Percentiles rank a stretch among this genome's conserved stretches.
phyloP scores from a whole-genome alignment of 2,797 vertebrate genomes.

The Pipistrellus pygmaeus region DNA sequence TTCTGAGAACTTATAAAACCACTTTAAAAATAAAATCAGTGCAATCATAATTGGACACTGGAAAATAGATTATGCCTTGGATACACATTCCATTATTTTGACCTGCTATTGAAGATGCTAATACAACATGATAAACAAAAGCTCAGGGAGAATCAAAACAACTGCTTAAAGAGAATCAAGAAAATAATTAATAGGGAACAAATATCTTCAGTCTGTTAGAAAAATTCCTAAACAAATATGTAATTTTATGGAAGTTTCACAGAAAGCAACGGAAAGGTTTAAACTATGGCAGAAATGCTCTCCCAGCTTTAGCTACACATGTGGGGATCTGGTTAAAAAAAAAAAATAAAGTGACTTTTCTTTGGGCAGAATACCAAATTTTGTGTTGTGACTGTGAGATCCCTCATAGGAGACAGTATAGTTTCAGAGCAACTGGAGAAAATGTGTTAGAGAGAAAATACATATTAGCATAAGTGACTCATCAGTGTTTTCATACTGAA shows the following conservation, averaged over 20 bases:
- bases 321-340: not conserved
- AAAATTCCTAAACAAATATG: constrained; percentile 4
- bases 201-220: not conserved
- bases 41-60: not conserved
- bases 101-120: not conserved
- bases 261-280: not conserved
- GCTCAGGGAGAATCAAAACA: not conserved
- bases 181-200: constrained; percentile 1
- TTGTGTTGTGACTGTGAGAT: constrained; percentile 64
- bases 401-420: constrained; percentile 61
- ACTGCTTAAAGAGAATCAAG: not conserved
- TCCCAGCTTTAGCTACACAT: not conserved
- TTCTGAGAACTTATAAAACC: not conserved
- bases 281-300: not conserved
- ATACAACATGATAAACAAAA: constrained; percentile 28
- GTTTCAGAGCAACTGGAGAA: constrained; percentile 64
- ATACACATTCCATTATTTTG: not conserved
- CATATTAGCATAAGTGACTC: constrained; percentile 67
- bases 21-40: constrained; percentile 43
- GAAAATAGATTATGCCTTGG: not conserved
- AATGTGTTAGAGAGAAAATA: constrained; percentile 71
- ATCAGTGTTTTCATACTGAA: constrained; percentile 64
- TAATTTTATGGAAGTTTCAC: not conserved
- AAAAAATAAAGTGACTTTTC: constrained; percentile 40
- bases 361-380: constrained; percentile 65